Conservation (phyloP, 2,888 invertebrate species). For the Scaptomyza cyrtandrae region DNA sequence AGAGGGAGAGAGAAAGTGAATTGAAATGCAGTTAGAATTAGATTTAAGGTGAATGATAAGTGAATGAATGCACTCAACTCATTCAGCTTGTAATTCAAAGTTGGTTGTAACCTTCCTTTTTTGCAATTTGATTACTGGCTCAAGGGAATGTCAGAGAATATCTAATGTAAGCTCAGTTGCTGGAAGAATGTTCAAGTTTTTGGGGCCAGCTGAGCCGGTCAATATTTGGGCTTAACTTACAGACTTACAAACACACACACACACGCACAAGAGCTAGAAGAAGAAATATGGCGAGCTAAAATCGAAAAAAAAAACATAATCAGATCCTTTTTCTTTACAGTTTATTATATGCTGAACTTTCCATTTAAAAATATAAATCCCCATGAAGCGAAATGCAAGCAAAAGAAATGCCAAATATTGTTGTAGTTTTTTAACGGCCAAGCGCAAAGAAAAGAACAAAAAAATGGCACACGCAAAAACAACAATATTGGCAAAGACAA, state of each 20-base stretch:
- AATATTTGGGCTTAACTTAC: slow-evolving; percentile 26
- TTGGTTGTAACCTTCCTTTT: background rate
- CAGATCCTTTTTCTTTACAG: slow-evolving; percentile 70
- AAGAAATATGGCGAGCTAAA: slow-evolving; percentile 21
- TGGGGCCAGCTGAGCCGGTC: slow-evolving; percentile 17
- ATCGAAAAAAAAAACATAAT: slow-evolving; percentile 38
- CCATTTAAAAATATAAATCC: slow-evolving; percentile 78
- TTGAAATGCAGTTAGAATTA: slow-evolving; percentile 29
- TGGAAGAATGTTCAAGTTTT: background rate
- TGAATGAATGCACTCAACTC: background rate
- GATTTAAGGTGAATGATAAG: slow-evolving; percentile 4
- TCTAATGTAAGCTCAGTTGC: slow-evolving; percentile 3
- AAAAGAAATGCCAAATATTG: slow-evolving; percentile 66
- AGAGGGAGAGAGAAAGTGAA: background rate
- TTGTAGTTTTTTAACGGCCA: slow-evolving; percentile 70
- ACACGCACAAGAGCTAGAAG: slow-evolving; percentile 25
- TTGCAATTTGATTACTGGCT: slow-evolving; percentile 11
- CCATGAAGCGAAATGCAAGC: slow-evolving; percentile 55
- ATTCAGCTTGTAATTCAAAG: background rate
- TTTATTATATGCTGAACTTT: slow-evolving; percentile 79
- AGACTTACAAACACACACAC: background rate
- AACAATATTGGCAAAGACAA: slow-evolving; percentile 39
- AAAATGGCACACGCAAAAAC: slow-evolving; percentile 18
- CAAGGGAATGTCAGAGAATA: background rate
- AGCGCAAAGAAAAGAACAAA: slow-evolving; percentile 27